Percentiles rank a stretch among this genome's conserved stretches.
phyloP scores from a whole-genome alignment of 2,113 vertebrate species.

The Myrmophylax atrothorax region DNA sequence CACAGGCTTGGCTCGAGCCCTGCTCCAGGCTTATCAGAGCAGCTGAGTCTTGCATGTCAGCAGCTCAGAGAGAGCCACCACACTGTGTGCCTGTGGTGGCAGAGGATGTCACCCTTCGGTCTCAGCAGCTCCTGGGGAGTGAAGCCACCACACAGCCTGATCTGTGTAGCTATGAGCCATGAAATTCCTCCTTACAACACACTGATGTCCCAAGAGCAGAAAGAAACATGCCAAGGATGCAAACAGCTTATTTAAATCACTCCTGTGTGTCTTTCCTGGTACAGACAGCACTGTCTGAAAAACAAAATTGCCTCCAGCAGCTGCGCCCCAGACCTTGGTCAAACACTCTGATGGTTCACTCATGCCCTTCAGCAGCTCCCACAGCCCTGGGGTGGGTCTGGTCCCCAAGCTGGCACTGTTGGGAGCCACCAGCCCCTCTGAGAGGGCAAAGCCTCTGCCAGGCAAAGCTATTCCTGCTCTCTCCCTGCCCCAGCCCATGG shows the following conservation, averaged over 20 bases:
- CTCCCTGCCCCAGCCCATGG: neutral
- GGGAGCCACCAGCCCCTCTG: neutral
- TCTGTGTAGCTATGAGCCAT: neutral
- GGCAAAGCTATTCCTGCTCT: neutral
- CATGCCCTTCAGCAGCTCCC: neutral
- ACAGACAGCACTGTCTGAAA: neutral
- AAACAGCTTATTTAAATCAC: neutral
- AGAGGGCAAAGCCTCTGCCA: neutral
- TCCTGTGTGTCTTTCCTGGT: neutral
- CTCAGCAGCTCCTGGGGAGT: neutral
- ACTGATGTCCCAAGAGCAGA: neutral
- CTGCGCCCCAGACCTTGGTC: neutral
- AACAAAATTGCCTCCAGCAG: neutral
- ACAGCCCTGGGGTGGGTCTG: neutral
- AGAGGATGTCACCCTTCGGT: neutral
- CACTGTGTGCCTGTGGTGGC: neutral
- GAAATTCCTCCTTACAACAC: neutral
- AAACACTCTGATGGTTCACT: neutral
- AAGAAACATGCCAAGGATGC: neutral
- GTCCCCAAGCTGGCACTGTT: accelerated
- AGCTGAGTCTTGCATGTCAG: neutral
- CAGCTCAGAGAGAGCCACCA: neutral
- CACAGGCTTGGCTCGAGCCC: neutral
- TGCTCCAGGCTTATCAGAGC: neutral
- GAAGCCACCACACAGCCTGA: neutral